Base-by-base conservation (phyloP, 2,113 vertebrate species). In the Apeltes quadracus region DNA sequence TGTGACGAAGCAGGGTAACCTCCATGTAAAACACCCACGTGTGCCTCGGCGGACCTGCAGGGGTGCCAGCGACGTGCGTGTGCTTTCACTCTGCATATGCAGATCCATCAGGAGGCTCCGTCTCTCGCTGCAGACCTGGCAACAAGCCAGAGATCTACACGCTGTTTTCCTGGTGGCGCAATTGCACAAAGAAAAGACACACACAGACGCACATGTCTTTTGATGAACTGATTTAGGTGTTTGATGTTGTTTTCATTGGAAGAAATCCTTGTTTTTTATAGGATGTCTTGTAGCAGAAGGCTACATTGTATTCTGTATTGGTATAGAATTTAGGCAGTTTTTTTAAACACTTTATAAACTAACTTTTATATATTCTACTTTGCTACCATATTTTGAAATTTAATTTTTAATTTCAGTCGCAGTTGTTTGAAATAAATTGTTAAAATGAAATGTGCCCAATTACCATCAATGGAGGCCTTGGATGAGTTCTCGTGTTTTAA, bases 1-100 rank as follows among this genome's bases (percentile, higher is more conserved):
- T 71, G 69, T 90, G 91, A 90, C 81, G 48, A 70, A 79, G 68
- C 84, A 53, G 46, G 78, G 71, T 69, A 82, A 84, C 82, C 67
- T 83, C 70, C 59, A 59, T 63, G 51, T n/a, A 9, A 56, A 64
- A 83, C 73, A 79, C 72, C 81, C 78, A 74, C 57, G 64, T 88
- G 76, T 81, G 78, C 79, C 53, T 76, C 53, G 50, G 44, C 62
- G 71, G 63, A 70, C 56, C 84, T 73, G 68, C 61, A 78, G 77
- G 77, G 76, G 70, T 80, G 72, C 56, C 67, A 63, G 55, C 16
- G 53, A 81, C 43, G n/a, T 66, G 63, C n/a, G n/a, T 66, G 41
- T 36, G 38, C 34, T 20, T n/a, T 38, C 32, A 53, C 50, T 71
- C 64, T 80, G 83, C 74, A 84, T 83, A 79, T 5, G 43, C 79